phyloP scores from a whole-genome alignment of 1,140 invertebrate species.

The Rhopalosiphum maidis region DNA sequence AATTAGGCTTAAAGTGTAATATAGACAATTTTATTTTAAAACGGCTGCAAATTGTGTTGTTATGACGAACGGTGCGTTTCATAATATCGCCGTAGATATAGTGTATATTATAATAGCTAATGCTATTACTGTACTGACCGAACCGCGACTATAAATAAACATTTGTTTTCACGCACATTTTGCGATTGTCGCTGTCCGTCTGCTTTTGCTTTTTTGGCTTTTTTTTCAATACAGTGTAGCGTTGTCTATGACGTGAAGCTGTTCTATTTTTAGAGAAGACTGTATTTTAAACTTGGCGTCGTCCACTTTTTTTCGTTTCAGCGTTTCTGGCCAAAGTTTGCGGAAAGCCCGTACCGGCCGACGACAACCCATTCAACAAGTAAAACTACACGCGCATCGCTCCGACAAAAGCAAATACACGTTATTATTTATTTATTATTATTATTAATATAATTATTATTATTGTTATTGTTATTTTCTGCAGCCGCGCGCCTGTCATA shows the following conservation, averaged over 20 bases:
- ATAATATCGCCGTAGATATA: not conserved
- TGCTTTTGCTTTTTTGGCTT: not conserved
- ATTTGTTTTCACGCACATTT: not conserved
- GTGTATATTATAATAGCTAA: not conserved
- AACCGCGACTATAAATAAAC: not conserved
- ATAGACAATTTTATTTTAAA: not conserved
- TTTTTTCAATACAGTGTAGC: not conserved
- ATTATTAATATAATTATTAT: slow-evolving; percentile 7
- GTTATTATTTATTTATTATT: slow-evolving; percentile 20
- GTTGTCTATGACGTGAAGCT: not conserved
- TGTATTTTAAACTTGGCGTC: not conserved
- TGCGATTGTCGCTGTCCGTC: not conserved
- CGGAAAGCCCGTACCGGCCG: slow-evolving; percentile 59
- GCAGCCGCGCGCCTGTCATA: no score
- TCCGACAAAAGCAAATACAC: not conserved
- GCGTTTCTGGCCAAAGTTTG: slow-evolving; percentile 61
- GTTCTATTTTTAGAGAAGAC: not conserved
- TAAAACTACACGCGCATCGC: not conserved
- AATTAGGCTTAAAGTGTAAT: not conserved
- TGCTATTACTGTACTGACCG: not conserved
- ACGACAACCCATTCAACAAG: slow-evolving; percentile 48
- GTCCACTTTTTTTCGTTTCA: slow-evolving; percentile 52
- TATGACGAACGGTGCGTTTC: not conserved
- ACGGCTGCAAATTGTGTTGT: not conserved
- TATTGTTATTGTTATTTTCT: not conserved